A percentile compares a stretch with the other conserved stretches of the same genome.
These are phyloP conservation scores for Dendroctonus valens DNA, from an alignment of 1,140 invertebrate species.

Conservation along the genomic window DNA sequence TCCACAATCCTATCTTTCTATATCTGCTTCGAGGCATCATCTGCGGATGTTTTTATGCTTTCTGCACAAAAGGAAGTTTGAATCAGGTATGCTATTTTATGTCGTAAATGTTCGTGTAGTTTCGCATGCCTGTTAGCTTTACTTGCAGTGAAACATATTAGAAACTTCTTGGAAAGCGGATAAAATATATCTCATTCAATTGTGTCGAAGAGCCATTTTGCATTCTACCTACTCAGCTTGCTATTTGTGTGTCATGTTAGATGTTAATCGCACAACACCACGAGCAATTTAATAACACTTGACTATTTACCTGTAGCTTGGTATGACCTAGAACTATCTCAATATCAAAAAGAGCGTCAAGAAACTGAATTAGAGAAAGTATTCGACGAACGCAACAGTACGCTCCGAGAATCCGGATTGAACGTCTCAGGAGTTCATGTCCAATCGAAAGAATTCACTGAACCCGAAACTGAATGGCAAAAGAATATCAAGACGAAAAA, in stretches of 20 bases:
- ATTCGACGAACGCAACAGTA: conserved; percentile 80
- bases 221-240: conserved; percentile 11
- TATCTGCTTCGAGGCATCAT: conserved; percentile 39
- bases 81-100: conserved; percentile 42
- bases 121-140: conserved; percentile 26
- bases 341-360: conserved; percentile 80
- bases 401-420: conserved; percentile 59
- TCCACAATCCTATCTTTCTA: conserved; percentile 10
- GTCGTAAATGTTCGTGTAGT: conserved; percentile 23
- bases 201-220: conserved; percentile 25
- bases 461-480: conserved; percentile 81
- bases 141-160: not conserved
- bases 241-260: not conserved
- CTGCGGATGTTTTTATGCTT: conserved; percentile 37
- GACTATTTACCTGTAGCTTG: conserved; percentile 65
- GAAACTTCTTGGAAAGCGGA: not conserved
- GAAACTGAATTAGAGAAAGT: conserved; percentile 82
- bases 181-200: conserved; percentile 22
- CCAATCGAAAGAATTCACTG: conserved; percentile 64
- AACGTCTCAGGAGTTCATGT: conserved; percentile 54
- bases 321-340: conserved; percentile 84
- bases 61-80: conserved; percentile 32
- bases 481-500: conserved; percentile 78
- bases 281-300: not conserved
- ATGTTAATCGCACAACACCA: not conserved